A percentile compares a stretch with the other conserved stretches of the same genome.
phyloP scores from a whole-genome alignment of 2,113 vertebrate genomes.

The Mungos mungo region DNA sequence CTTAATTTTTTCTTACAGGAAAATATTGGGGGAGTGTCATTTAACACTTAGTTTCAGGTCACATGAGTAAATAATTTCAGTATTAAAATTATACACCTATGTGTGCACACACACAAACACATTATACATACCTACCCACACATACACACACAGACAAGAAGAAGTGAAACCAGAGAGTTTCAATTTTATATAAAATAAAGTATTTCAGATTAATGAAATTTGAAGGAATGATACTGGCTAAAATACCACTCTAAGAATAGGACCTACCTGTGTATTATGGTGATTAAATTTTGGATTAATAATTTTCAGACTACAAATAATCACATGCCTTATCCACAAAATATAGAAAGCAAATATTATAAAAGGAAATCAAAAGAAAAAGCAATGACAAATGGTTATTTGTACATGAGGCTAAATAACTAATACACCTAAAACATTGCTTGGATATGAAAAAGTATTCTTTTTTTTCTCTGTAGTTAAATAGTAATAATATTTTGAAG shows the following conservation, averaged over 20 bases:
- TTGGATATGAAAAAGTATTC: background rate
- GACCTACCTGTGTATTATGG: background rate
- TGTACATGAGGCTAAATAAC: background rate
- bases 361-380: background rate
- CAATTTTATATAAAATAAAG: background rate
- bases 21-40: background rate
- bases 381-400: background rate
- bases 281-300: background rate
- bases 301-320: slow-evolving; percentile 37
- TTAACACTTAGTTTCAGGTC: slow-evolving; percentile 27
- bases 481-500: background rate
- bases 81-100: background rate
- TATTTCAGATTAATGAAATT: background rate
- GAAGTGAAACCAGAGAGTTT: background rate
- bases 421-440: background rate
- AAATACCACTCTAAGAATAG: slow-evolving; percentile 33
- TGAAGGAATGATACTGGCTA: background rate
- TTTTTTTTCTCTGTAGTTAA: background rate
- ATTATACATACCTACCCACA: background rate
- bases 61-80: slow-evolving; percentile 45
- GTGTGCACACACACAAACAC: background rate
- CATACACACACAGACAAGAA: background rate
- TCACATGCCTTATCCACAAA: background rate
- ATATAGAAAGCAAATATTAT: background rate
- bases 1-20: slow-evolving; percentile 51